These are phyloP conservation scores for Jaculus jaculus DNA, from an alignment of 2,113 vertebrate genomes.

Conservation along the genomic window DNA sequence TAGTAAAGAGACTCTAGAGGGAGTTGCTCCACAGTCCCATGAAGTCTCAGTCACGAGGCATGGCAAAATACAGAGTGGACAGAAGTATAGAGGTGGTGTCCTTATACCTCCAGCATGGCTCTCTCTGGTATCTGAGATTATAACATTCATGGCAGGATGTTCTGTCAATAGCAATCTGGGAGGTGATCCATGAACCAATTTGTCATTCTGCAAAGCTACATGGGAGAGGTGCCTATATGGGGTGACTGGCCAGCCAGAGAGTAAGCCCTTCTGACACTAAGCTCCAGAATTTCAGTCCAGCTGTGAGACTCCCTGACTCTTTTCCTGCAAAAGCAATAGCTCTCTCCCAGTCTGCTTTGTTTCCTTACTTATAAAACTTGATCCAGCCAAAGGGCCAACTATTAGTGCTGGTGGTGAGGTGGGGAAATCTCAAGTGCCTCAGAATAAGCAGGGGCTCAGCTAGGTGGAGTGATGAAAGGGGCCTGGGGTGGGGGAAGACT, in stretches of 20 bases:
- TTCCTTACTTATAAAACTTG: not conserved
- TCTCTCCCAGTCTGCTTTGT: not conserved
- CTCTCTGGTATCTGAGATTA: not conserved
- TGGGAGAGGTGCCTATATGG: not conserved
- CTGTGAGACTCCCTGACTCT: not conserved
- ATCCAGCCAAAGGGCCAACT: not conserved
- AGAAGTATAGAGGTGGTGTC: not conserved
- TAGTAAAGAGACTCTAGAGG: accelerated
- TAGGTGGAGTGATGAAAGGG: not conserved
- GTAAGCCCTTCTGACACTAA: not conserved
- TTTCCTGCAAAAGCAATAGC: not conserved
- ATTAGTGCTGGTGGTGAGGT: not conserved
- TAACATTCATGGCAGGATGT: accelerated
- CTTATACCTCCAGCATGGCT: not conserved
- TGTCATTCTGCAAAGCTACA: not conserved
- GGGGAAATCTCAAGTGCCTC: not conserved
- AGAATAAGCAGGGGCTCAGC: accelerated
- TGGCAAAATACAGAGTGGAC: not conserved
- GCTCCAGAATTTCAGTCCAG: not conserved
- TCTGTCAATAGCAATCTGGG: too few species aligned
- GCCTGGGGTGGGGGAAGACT: not conserved
- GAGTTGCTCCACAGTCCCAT: accelerated
- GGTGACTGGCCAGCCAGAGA: accelerated
- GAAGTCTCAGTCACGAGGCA: not conserved
- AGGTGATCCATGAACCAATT: not conserved